These are phyloP conservation scores for Morpho achilles DNA, from an alignment of 2,888 invertebrate species.

Conservation along the genomic window DNA sequence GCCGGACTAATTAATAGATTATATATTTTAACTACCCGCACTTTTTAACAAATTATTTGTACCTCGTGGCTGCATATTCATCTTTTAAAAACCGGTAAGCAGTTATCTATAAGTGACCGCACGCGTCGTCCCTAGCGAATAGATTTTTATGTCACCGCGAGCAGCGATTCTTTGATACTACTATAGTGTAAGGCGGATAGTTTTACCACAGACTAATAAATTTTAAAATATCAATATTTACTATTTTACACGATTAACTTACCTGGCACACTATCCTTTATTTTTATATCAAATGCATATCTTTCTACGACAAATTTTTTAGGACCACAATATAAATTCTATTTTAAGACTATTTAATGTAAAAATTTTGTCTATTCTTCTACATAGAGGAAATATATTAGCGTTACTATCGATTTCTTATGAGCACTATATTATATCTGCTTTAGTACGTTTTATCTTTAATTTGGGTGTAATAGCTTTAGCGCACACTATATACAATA, in stretches of 20 bases:
- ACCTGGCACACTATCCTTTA: slow-evolving; percentile 17
- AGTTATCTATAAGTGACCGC: no score
- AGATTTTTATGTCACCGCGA: no score
- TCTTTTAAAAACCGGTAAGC: no score
- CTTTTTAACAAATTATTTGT: no score
- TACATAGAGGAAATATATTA: slow-evolving; percentile 18
- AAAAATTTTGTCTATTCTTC: slow-evolving; percentile 23
- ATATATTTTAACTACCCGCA: no score
- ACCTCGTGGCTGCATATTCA: no score
- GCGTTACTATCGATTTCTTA: slow-evolving; percentile 10
- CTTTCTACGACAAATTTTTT: slow-evolving; percentile 25
- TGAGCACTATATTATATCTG: slow-evolving; percentile 2
- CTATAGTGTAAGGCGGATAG: not conserved
- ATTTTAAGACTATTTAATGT: slow-evolving; percentile 24
- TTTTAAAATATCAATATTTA: slow-evolving; percentile 4
- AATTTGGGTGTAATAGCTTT: not conserved
- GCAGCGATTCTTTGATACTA: no score
- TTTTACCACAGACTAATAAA: slow-evolving; percentile 2
- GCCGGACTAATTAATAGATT: no score
- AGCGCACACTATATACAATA: no score
- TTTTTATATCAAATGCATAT: slow-evolving; percentile 29
- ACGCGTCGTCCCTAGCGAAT: no score
- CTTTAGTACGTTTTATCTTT: slow-evolving; percentile 4
- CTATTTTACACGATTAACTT: slow-evolving; percentile 2
- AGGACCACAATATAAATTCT: slow-evolving; percentile 28